Conservation (phyloP, 2,797 vertebrate genomes). For the Sebastes oblongus region DNA sequence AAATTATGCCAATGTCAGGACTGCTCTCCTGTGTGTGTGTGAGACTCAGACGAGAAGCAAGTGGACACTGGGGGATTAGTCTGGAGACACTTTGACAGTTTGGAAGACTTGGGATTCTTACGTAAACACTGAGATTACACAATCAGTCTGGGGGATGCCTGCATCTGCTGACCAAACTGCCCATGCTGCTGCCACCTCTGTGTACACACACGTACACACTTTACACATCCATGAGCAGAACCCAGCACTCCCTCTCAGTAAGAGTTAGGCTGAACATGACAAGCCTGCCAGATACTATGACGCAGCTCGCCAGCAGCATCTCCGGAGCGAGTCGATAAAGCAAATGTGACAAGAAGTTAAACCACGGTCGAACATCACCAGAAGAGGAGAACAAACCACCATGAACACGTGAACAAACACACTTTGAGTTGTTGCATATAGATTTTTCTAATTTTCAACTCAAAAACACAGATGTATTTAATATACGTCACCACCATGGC, state of each 20-base stretch:
- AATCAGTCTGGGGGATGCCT: constrained; percentile 71
- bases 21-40: background rate
- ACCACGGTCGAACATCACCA: background rate
- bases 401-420: background rate
- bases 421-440: background rate
- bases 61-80: constrained; percentile 51
- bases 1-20: constrained; percentile 12
- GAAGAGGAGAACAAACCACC: background rate
- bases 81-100: constrained; percentile 66
- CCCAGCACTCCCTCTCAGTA: constrained; percentile 17
- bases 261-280: constrained; percentile 31
- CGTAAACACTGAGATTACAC: constrained; percentile 72
- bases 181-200: constrained; percentile 57
- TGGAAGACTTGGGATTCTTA: constrained; percentile 62
- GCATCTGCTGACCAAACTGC: constrained; percentile 68
- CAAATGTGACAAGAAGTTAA: constrained; percentile 59
- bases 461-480: background rate
- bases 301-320: constrained; percentile 43
- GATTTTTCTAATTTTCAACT: background rate
- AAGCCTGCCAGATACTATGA: constrained; percentile 46
- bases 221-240: constrained; percentile 48
- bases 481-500: too few species aligned
- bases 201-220: constrained; percentile 12
- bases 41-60: constrained; percentile 29
- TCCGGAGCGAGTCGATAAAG: constrained; percentile 22